Evolutionary conservation across 2,888 invertebrate genomes (phyloP).

Genomic region (Chromoteleia sp.): DNA sequence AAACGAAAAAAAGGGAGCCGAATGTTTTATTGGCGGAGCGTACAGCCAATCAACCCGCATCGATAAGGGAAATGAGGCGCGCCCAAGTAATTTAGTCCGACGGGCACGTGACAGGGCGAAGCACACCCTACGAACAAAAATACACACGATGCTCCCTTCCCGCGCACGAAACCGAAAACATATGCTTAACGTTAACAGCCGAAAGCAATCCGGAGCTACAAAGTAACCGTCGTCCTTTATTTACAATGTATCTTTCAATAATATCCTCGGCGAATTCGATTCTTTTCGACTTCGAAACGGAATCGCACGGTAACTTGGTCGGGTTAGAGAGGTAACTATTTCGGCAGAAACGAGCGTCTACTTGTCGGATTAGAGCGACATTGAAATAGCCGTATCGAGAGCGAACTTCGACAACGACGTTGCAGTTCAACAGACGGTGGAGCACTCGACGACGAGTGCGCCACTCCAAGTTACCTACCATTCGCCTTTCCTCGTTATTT

Average conservation of each 20-base stretch:
- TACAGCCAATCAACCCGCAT: constrained; percentile 47
- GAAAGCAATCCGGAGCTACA: constrained; percentile 26
- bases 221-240: constrained; percentile 28
- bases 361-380: constrained; percentile 17
- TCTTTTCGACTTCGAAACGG: too few species aligned
- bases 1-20: constrained; percentile 2
- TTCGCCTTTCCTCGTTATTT: constrained; percentile 16
- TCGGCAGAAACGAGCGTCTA: background rate
- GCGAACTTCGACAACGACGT: constrained; percentile 19
- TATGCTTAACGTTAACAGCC: constrained; percentile 23
- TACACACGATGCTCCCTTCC: constrained; percentile 29
- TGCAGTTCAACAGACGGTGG: constrained; percentile 13
- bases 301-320: too few species aligned
- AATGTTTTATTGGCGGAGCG: constrained; percentile 18
- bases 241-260: constrained; percentile 6
- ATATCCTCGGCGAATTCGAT: background rate
- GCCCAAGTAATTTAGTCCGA: constrained; percentile 69
- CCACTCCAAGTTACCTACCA: constrained; percentile 20
- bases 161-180: constrained; percentile 21
- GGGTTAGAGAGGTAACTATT: constrained; percentile 8
- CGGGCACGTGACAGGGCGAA: constrained; percentile 63
- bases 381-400: constrained; percentile 32
- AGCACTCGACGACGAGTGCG: constrained; percentile 17
- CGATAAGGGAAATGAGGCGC: constrained; percentile 70
- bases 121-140: constrained; percentile 65